Evolutionary conservation across 2,888 invertebrate genomes (phyloP).

Genomic region (Lycaena phlaeas): DNA sequence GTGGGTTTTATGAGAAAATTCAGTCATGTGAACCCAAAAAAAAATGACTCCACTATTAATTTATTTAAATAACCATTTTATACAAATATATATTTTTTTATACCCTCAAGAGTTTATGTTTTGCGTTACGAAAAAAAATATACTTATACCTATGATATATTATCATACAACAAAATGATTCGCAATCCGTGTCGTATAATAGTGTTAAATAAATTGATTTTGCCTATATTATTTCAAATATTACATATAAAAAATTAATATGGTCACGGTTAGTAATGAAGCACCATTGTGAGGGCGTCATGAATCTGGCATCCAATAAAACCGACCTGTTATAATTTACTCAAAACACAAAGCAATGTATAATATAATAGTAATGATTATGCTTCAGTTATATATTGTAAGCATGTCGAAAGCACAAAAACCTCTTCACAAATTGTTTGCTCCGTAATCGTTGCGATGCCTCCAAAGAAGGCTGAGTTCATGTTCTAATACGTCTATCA

Average conservation of each 20-base stretch:
- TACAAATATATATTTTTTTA: no score
- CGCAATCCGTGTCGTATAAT: no score
- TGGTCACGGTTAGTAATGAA: conserved; percentile 66
- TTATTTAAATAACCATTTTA: no score
- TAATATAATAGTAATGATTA: conserved; percentile 69
- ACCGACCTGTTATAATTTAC: conserved; percentile 69
- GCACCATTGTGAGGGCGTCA: conserved; percentile 44
- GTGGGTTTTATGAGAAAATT: no score
- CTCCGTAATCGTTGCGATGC: conserved; percentile 49
- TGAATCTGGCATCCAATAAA: conserved; percentile 49
- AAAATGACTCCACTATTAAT: no score
- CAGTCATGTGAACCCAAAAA: no score
- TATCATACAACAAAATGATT: no score
- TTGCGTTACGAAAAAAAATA: no score
- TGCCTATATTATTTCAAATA: no score
- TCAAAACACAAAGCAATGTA: conserved; percentile 72
- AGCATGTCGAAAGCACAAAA: conserved; percentile 63
- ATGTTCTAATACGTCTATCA: conserved; percentile 44
- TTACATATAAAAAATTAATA: conserved; percentile 28
- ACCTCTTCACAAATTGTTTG: conserved; percentile 64
- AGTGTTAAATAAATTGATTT: no score
- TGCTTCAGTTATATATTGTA: conserved; percentile 64
- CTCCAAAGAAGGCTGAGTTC: conserved; percentile 22
- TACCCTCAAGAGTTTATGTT: no score
- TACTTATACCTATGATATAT: no score